Percentiles rank a stretch among this genome's conserved stretches.
These are phyloP conservation scores for Phyllostomus discolor DNA, from an alignment of 2,113 vertebrate species.

Conservation along the genomic window DNA sequence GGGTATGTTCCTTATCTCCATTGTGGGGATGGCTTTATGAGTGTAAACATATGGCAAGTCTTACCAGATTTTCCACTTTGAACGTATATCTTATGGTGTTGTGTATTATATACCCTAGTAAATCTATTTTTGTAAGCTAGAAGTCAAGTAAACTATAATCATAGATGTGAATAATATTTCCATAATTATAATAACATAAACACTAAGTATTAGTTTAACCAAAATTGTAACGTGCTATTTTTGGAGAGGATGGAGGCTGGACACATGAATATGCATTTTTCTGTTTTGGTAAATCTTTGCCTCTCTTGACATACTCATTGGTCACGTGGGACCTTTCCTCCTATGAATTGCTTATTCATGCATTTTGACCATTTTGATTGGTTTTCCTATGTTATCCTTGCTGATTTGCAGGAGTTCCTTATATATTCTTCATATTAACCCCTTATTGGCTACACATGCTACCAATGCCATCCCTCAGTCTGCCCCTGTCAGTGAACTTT, in stretches of 20 bases:
- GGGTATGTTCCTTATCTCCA: neutral
- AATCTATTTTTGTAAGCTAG: neutral
- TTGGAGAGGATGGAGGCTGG: neutral
- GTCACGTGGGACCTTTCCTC: neutral
- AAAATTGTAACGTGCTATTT: neutral
- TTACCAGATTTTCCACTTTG: neutral
- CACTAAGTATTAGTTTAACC: neutral
- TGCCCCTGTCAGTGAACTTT: neutral
- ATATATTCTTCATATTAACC: neutral
- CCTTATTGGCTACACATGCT: neutral
- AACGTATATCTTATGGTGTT: neutral
- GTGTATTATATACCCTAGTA: neutral
- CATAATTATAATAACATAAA: neutral
- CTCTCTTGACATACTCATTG: neutral
- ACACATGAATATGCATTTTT: neutral
- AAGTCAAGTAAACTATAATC: neutral
- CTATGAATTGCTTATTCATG: neutral
- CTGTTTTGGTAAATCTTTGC: neutral
- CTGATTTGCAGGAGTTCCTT: neutral
- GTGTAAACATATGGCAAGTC: neutral
- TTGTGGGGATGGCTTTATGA: neutral
- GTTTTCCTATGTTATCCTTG: neutral
- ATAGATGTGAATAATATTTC: neutral
- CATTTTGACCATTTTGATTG: neutral
- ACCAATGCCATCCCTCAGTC: neutral